Base-by-base conservation (phyloP, 2,888 invertebrate genomes). In the Amiota mariae region DNA sequence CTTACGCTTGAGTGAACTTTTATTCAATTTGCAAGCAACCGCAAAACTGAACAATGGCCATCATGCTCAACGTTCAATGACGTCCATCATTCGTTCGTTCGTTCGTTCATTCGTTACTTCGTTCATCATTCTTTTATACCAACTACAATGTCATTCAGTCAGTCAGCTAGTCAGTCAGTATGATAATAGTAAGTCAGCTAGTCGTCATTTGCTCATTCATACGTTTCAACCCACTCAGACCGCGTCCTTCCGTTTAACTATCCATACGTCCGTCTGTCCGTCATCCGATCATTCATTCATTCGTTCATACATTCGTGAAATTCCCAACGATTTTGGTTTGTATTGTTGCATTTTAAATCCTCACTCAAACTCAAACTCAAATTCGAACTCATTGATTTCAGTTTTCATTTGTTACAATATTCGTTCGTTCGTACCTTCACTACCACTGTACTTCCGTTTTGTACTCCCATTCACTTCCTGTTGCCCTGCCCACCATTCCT, bases 21-120 rank as follows among this genome's bases (percentile, higher is more conserved):
- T 82, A 87, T 87, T 84, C 85, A 86, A 86, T 86, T 87, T 86
- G 87, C 85, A 82, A 81, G 85, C 85, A 85, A 85, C 87, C 86
- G 79, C 85, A 85, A 63, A 85, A 81, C 85, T 85, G 82, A 84
- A 87, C 87, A 86, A 86, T 87, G 82, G 86, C 80, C 81, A 80
- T 79, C 4, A 24, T 24, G 24, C 24, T 79, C 85, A 82, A 80
- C 82, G 79, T 82, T 85, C 84, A 64, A 72, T 51, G 68, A 56
- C 61, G 66, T 13, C 67, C 57, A 56, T 68, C 67, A 71, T 36
- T 36, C 36, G 59, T 12, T 11, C 9, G 18, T 59, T 20, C 18
- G 47, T 71, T 54, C 46, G 67, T 66, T 59, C 12, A 8, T 75
- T 61, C 47, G 18, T 36, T 56, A 75, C 72, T 76, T 64, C 75